Percentiles rank a stretch among this genome's conserved stretches.
phyloP scores from a whole-genome alignment of 92 coral and sea anemone species.

The Actinostola sp. region DNA sequence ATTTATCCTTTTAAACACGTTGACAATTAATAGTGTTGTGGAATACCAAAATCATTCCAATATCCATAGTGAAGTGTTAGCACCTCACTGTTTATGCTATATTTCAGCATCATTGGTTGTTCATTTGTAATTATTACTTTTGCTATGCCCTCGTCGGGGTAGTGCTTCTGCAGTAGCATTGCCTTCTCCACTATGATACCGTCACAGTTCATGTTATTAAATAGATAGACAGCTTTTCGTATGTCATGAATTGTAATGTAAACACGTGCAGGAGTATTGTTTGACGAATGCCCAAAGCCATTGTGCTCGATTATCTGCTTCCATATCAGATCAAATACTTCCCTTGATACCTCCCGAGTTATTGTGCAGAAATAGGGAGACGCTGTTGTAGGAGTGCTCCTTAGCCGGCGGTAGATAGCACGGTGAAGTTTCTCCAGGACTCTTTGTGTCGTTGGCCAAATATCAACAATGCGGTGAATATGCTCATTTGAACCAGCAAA shows the following conservation, averaged over 20 bases:
- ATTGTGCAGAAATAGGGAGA: slow-evolving; percentile 55
- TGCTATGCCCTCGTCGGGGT: not conserved
- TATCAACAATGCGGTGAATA: not conserved
- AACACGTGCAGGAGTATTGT: slow-evolving; percentile 24
- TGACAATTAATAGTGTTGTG: slow-evolving; percentile 46
- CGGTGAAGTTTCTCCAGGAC: not conserved
- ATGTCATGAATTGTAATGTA: slow-evolving; percentile 18
- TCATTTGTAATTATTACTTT: slow-evolving; percentile 18
- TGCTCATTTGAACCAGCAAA: not conserved
- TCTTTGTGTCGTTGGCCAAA: slow-evolving; percentile 4
- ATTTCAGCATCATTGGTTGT: slow-evolving; percentile 42
- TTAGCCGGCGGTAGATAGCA: not conserved
- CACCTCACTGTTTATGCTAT: slow-evolving; percentile 37
- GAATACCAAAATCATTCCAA: slow-evolving; percentile 37
- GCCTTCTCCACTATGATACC: slow-evolving; percentile 20
- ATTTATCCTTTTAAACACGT: too few species aligned
- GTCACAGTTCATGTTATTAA: slow-evolving; percentile 50
- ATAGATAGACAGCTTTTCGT: slow-evolving; percentile 47
- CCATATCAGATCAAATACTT: slow-evolving; percentile 47
- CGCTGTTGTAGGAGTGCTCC: slow-evolving; percentile 1
- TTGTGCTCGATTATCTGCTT: slow-evolving; percentile 41
- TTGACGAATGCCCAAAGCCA: slow-evolving; percentile 19
- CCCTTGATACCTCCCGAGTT: slow-evolving; percentile 41
- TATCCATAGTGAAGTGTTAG: slow-evolving; percentile 31
- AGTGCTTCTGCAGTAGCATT: slow-evolving; percentile 38